These are phyloP conservation scores for Psilopsiagon aymara DNA, from an alignment of 2,113 vertebrate species.

Conservation along the genomic window DNA sequence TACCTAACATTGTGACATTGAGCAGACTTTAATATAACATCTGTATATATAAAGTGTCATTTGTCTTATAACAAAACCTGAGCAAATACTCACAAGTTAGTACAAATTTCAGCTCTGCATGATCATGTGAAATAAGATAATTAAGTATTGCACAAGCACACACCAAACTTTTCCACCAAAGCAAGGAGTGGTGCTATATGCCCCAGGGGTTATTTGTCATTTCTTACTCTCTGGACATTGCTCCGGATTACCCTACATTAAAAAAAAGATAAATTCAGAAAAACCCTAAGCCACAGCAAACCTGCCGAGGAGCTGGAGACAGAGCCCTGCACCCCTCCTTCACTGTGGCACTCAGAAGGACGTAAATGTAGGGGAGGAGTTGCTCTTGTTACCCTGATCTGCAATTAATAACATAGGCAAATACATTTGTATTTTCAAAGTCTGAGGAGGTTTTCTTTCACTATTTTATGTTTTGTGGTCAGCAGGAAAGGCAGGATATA, in stretches of 20 bases:
- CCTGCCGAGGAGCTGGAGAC: not conserved
- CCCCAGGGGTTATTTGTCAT: not conserved
- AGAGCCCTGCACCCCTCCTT: not conserved
- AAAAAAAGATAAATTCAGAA: not conserved
- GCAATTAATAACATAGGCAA: not conserved
- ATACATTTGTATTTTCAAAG: not conserved
- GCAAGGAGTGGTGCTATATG: not conserved
- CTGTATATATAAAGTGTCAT: not conserved
- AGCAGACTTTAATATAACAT: not conserved
- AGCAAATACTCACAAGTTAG: not conserved
- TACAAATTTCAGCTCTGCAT: constrained; percentile 34
- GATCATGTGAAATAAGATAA: not conserved
- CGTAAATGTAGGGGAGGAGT: not conserved
- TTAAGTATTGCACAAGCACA: constrained; percentile 27
- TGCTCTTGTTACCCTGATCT: not conserved
- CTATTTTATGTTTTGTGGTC: constrained; percentile 40
- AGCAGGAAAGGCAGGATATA: constrained; percentile 44
- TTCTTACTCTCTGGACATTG: not conserved
- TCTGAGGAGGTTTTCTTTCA: constrained; percentile 18
- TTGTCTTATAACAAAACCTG: not conserved
- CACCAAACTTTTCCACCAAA: constrained; percentile 4
- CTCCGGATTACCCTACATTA: not conserved
- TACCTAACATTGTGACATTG: not conserved
- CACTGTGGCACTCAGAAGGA: not conserved
- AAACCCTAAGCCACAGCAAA: not conserved